These are phyloP conservation scores for Drosophila busckii DNA, from an alignment of 1,140 invertebrate species.

Conservation along the genomic window DNA sequence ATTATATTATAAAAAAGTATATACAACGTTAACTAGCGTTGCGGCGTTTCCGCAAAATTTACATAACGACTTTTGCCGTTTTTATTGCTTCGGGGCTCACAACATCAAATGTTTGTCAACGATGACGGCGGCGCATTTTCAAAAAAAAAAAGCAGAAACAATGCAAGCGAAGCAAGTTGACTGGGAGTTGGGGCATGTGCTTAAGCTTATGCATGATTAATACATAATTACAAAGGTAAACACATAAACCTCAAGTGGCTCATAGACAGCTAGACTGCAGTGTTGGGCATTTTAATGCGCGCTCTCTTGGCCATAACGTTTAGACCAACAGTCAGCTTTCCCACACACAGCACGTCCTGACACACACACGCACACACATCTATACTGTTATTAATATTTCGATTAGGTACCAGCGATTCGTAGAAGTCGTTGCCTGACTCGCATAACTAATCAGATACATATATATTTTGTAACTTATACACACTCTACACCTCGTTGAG, in stretches of 20 bases:
- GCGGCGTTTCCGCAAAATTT: constrained; percentile 66
- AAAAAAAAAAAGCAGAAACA: constrained; percentile 4
- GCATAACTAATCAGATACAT: constrained; percentile 64
- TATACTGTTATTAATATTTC: constrained; percentile 72
- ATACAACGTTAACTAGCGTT: constrained; percentile 29
- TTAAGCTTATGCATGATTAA: constrained; percentile 75
- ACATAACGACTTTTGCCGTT: constrained; percentile 63
- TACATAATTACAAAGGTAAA: constrained; percentile 74
- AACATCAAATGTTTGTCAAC: constrained; percentile 6
- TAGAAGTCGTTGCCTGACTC: constrained; percentile 68
- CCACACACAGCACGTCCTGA: constrained; percentile 45
- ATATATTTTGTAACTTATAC: constrained; percentile 59
- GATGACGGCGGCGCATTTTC: constrained; percentile 8
- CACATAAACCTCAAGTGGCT: constrained; percentile 55
- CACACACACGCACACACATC: constrained; percentile 10
- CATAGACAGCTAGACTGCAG: neutral
- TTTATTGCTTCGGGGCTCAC: constrained; percentile 33
- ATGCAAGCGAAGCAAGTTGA: constrained; percentile 1
- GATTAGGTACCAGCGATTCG: constrained; percentile 73
- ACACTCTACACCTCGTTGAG: constrained; percentile 18
- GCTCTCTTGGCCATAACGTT: constrained; percentile 12
- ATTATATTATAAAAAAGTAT: too few species aligned
- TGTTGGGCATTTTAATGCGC: constrained; percentile 31
- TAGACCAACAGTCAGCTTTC: constrained; percentile 58
- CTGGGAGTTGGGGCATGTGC: constrained; percentile 12